Percentiles rank a stretch among this genome's conserved stretches.
Conservation (phyloP, 2,888 invertebrate genomes). For the Phragmatobia fuliginosa region DNA sequence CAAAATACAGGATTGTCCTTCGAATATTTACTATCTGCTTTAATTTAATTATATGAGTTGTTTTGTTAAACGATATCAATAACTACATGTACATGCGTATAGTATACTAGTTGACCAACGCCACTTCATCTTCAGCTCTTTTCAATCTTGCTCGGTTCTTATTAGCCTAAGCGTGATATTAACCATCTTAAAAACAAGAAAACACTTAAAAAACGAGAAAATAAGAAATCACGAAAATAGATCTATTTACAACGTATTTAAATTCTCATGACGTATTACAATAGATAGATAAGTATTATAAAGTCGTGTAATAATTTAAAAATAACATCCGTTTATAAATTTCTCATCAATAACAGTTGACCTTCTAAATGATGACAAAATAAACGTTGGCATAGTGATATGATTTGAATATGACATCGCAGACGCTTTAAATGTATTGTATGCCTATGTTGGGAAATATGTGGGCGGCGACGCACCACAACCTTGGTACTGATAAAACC, state of each 20-base stretch:
- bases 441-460: constrained; percentile 9
- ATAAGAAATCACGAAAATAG: too few relatives aligned
- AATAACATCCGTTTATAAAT: neutral
- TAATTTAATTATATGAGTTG: neutral
- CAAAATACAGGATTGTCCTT: neutral
- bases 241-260: neutral
- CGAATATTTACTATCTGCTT: neutral
- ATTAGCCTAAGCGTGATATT: too few relatives aligned
- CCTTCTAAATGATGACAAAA: constrained; percentile 3
- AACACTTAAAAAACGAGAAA: too few relatives aligned
- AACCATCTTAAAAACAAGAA: too few relatives aligned
- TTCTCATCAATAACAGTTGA: neutral
- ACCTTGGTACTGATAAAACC: constrained; percentile 49
- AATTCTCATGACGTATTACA: neutral
- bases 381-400: constrained; percentile 1
- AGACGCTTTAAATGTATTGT: constrained; percentile 1
- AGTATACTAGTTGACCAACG: too few relatives aligned
- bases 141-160: too few relatives aligned
- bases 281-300: neutral
- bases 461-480: constrained; percentile 32
- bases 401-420: constrained; percentile 5
- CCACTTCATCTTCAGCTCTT: too few relatives aligned
- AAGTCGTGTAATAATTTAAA: neutral
- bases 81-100: neutral
- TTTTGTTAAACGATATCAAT: neutral